Evolutionary conservation across 2,113 vertebrate genomes (phyloP), one percentile per base, ranked within the genome.

Genomic region (Lichenostomus cassidix): DNA sequence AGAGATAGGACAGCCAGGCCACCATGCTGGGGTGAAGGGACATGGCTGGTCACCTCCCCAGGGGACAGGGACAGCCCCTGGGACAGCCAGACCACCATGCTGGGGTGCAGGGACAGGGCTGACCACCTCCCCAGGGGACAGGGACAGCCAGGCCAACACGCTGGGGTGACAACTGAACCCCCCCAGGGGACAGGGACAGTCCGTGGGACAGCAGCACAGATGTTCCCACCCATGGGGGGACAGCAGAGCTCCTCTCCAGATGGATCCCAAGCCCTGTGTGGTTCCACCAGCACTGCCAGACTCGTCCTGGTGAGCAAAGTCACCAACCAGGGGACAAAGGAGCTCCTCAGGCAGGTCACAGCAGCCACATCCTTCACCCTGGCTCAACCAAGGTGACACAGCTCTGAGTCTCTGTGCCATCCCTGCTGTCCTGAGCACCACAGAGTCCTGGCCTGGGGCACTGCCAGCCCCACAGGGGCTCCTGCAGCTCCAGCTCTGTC

Each of bases 241-340:
- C 37, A 64, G 28, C 16, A 14, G 4, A 69, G 53, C 77, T 85
- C 53, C 76, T 64, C 64, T 37, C 20, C 0, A 18, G 31, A 46
- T 44, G 28, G 22, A 44, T 25, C 22, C 58, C 33, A 12, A n/a
- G 21, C 17, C 25, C 42, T 31, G 39, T 0, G 0, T 11, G 68
- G 35, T 27, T 10, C 49, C 69, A 39, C 7, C 80, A 73, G 37
- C 77, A 31, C 35, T 5, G 46, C 44, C 60, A 64, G 50, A 59
- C 31, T 3, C 0, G 0, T n/a, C 52, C 87, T 77, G 55, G 53
- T 31, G 70, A 49, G 33, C 21, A 49, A 28, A 6, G 23, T 8
- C 47, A 58, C 31, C 3, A 0, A 4, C 17, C 5, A 12, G 1
- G 56, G 37, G 37, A 67, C 47, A 50, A 24, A 42, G 31, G 47